Evolutionary conservation across 2,113 vertebrate genomes (phyloP).

Genomic region (Phalacrocorax pelagicus): DNA sequence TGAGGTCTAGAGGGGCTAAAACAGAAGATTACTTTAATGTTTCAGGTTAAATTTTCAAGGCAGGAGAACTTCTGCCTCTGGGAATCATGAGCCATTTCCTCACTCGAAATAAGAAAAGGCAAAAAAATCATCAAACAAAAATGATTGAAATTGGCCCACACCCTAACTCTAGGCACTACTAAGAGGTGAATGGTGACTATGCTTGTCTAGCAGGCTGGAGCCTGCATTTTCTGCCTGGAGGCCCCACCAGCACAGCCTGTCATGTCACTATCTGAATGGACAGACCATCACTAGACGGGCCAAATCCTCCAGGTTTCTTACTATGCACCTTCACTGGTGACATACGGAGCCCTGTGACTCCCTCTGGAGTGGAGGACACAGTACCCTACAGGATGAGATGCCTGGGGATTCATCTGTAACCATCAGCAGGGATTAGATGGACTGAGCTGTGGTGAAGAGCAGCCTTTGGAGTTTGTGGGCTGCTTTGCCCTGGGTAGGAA

Average conservation of each 20-base stretch:
- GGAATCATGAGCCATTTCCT: neutral
- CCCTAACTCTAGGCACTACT: neutral
- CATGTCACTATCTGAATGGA: neutral
- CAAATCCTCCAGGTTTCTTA: neutral
- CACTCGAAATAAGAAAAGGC: neutral
- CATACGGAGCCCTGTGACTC: neutral
- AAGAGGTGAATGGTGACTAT: neutral
- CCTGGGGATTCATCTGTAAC: accelerated
- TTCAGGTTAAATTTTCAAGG: slow-evolving; percentile 11
- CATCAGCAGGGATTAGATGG: neutral
- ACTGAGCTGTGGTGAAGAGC: neutral
- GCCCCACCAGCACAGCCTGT: neutral
- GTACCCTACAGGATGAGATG: neutral
- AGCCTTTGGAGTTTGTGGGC: neutral
- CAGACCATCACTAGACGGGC: neutral
- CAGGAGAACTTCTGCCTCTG: neutral
- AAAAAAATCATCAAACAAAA: neutral
- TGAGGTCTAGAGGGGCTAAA: neutral
- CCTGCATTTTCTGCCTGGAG: neutral
- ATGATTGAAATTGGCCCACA: neutral
- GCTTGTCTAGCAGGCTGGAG: neutral
- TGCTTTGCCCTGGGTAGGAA: neutral
- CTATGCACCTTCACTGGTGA: neutral
- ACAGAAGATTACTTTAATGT: neutral
- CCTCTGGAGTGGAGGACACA: neutral